Base-by-base conservation (phyloP, 2,797 vertebrate species). In the Rhinophrynus dorsalis region DNA sequence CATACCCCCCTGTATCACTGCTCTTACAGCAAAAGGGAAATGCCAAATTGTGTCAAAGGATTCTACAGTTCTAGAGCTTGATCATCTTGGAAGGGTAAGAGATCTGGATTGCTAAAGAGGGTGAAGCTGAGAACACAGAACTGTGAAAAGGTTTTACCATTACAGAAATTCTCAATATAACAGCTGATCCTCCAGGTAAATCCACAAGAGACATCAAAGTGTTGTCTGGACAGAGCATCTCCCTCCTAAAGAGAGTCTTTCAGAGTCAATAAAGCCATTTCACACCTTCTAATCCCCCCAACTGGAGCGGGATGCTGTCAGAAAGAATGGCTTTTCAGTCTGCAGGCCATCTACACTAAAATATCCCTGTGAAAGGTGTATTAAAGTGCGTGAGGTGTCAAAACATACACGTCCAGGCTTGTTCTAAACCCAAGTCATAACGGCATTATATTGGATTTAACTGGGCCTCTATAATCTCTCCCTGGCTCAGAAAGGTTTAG, bases 211-310 rank as follows among this genome's bases (percentile, higher is more conserved):
- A 73, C 69, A 35, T 73, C 62, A 73, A 67, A 73, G 70, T 37
- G 6, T 33, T 60, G 70, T 66, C 62, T 67, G 70, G 37, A 35
- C 37, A 8, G 44, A 18, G 45, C 17, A 66, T 58, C 26, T 72
- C 55, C 54, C 40, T 45, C 47, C 47, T 45, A 54, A 73, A 66
- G 37, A 51, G 45, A 67, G 33, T 26, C 54, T 66, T 60, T 65
- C 35, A 72, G 69, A 72, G 30, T 72, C 69, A 72, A 72, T 65
- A 72, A 72, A 72, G 42, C 45, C 54, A 54, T 59, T 73, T 73
- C 62, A 73, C 70, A 60, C 62, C 55, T 67, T 37, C 58, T 60
- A 65, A 65, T 73, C 54, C 45, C n/a, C 20, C 59, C 52, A 65
- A 73, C 69, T 50, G 44, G 24, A 50, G 54, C 24, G 29, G 3